Base-by-base conservation (phyloP, 64 coral and sea anemone species). In the Actinia equina region DNA sequence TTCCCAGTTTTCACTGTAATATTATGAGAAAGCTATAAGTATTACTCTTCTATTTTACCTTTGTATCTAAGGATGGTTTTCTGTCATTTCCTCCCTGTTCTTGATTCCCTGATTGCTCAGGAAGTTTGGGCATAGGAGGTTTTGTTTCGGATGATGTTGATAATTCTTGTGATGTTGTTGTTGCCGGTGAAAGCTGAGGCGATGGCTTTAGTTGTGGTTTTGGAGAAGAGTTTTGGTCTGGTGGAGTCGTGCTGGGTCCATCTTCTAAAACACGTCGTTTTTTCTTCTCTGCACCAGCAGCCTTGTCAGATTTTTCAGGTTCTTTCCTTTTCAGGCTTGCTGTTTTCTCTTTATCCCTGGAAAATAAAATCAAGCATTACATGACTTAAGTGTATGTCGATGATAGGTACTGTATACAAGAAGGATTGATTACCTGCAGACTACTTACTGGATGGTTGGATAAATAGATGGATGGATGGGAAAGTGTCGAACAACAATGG, bases 241-340 rank as follows among this genome's bases (percentile, higher is more conserved):
- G 78, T 44, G 5, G 6, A 3, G 44, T 44, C 22, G 78, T 49
- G 42, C 49, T 81, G 17, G 78, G 27, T 4, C 43, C 18, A 49
- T 81, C 49, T n/a, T 81, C 78, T 52, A 49, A 44, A 81, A 81
- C 17, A 19, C 78, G 78, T 0, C 78, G 42, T 44, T 81, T 49
- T 42, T 86, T 86, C 71, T 81, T 77, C 14, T 91, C 84, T 15
- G 79, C 85, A 14, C 41, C 52, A 44, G 83, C 52, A 44, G 74
- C 65, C 23, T 70, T 80, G 23, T 91, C 86, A 83, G 46, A 49
- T 51, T 43, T 85, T 82, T 95, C 93, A 55, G 44, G 26, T 23
- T 91, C 87, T 37, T 82, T 90, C 45, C 46, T 54, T 85, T 91
- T 85, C 41, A 80, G 53, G 70, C 53, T 77, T 77, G 69, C 70